Evolutionary conservation across 2,797 vertebrate genomes (phyloP), one percentile per base, ranked within the genome.

Genomic region (Corythornis leucogaster): DNA sequence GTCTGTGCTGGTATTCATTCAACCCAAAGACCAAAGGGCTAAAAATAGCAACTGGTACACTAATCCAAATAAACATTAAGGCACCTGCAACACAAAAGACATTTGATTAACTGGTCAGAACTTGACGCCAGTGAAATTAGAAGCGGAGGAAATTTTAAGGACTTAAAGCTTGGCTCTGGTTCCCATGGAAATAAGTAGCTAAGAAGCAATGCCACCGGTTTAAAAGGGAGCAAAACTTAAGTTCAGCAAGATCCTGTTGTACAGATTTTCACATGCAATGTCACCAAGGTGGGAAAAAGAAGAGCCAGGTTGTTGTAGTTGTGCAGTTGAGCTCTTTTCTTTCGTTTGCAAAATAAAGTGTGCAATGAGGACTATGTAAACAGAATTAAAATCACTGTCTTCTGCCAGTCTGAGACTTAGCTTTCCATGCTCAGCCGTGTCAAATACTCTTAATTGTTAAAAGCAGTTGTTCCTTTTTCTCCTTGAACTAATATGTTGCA

Each of bases 41-140:
- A 98, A 98, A 97, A 97, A 96, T 96, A 96, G 97, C 62, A 90
- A 62, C 91, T 81, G 87, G 82, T 92, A 88, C 79, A 80, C 82
- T 94, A 97, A 97, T 92, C 89, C 96, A 98, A 98, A 97, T 96
- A 98, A 98, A 97, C 94, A 96, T 68, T 50, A 85, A 86, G 85
- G 95, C 96, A 97, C 96, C 96, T 97, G 97, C 90, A 91, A 76
- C 86, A 97, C 96, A 96, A 89, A 96, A 96, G 90, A 91, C 84
- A 94, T 96, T 97, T 96, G 96, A 97, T 96, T 96, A 96, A 97
- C 96, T 93, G 85, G 95, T 93, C 96, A 96, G 97, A 97, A 97
- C 93, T 88, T 9, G 1, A 96, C 2, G 33, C 87, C 87, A 93
- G 76, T 76, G 95, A 97, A 97, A 96, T 96, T 89, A 90, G 95